Evolutionary conservation across 2,797 vertebrate genomes (phyloP).

Genomic region (Takifugu rubripes): DNA sequence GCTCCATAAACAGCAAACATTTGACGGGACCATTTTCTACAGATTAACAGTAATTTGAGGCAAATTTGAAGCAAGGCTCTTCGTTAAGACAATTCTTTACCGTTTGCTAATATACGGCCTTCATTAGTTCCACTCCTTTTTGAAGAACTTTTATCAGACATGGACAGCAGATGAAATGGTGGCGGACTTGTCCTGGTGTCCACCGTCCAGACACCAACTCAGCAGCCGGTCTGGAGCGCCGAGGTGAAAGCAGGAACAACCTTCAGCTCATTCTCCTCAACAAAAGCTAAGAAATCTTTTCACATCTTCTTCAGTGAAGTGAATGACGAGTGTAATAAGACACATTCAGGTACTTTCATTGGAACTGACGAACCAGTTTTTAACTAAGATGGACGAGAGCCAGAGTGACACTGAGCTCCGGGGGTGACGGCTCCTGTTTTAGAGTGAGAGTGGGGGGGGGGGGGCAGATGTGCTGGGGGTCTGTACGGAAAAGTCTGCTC

Average conservation of each 20-base stretch:
- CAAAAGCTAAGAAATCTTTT: constrained; percentile 63
- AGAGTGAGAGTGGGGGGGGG: neutral
- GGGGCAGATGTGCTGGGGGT: constrained; percentile 27
- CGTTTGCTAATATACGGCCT: no score
- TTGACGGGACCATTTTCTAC: no score
- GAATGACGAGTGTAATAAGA: constrained; percentile 60
- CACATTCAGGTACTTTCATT: constrained; percentile 76
- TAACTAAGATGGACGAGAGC: constrained; percentile 50
- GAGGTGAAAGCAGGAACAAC: neutral
- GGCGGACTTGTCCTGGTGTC: constrained; percentile 36
- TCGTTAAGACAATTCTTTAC: no score
- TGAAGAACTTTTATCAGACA: constrained; percentile 9
- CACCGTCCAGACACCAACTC: constrained; percentile 34
- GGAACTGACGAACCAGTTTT: constrained; percentile 57
- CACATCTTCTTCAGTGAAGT: constrained; percentile 55
- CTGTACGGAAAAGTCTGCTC: constrained; percentile 52
- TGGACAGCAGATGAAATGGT: constrained; percentile 21
- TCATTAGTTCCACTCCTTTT: constrained; percentile 4
- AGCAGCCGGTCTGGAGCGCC: constrained; percentile 10
- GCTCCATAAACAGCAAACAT: no score
- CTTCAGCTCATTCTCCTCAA: constrained; percentile 24
- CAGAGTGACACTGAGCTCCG: constrained; percentile 37
- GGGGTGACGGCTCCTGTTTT: constrained; percentile 35
- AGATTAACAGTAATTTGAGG: no score
- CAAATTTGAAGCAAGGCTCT: no score